Base-by-base conservation (phyloP, 2,113 vertebrate species). In the Aptenodytes patagonicus region DNA sequence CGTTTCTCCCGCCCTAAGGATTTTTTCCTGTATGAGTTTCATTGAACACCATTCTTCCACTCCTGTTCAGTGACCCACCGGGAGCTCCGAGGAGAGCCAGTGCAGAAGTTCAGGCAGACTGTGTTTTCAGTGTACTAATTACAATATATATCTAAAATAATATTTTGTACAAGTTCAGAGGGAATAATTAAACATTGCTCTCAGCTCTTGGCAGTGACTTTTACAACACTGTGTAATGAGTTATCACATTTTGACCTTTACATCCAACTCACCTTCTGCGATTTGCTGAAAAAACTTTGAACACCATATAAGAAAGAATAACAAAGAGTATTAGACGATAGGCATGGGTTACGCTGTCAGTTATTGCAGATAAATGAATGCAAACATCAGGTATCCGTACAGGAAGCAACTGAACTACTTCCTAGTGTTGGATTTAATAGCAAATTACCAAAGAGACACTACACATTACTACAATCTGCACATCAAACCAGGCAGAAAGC, bases 401-500 rank as follows among this genome's bases (percentile, higher is more conserved):
- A 90, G 88, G 93, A 94, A 95, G 64, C 73, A 34, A 79, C 70
- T 2, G 62, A 90, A 88, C 77, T 87, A 57, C 93, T 96, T 97
- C 75, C 92, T 52, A 36, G 89, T 38, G 90, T 58, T 66, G 71
- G 64, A 71, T 88, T 90, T 87, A 95, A 94, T 68, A 92, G 91
- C 91, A 85, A 96, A 96, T 95, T 96, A 93, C 95, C 75, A 78
- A 70, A 90, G 92, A 95, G 96, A 96, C 95, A 91, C 95, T 94
- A 69, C 91, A 62, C 69, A 88, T 88, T 91, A 89, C 96, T 89
- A 83, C 93, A 95, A 93, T 97, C 95, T 76, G 81, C 94, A 95
- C 89, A 96, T 97, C 97, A 97, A 95, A 83, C 95, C 87, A 94
- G 80, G 94, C 96, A 89, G 94, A 98, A 93, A 97, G 94, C 95